These are phyloP conservation scores for Leptinotarsa lineolata DNA, from an alignment of 1,140 invertebrate genomes.

Conservation along the genomic window DNA sequence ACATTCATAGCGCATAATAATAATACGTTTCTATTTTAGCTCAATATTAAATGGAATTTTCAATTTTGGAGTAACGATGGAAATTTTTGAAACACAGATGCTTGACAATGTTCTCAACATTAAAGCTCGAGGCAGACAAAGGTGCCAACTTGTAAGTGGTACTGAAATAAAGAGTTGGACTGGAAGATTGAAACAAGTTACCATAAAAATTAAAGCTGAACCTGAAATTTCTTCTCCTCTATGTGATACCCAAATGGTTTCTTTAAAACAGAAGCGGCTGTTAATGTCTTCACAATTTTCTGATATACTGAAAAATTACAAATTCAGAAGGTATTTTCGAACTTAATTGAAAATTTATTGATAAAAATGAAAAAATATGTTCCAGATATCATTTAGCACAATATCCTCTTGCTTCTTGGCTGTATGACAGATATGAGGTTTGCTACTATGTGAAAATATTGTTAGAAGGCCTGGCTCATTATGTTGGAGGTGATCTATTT, in stretches of 20 bases:
- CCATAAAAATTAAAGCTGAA: constrained; percentile 48
- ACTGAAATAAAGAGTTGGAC: constrained; percentile 40
- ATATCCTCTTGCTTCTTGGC: constrained; percentile 45
- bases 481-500: constrained; percentile 43
- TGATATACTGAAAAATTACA: constrained; percentile 41
- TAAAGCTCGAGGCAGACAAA: constrained; percentile 53
- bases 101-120: constrained; percentile 46
- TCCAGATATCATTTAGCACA: constrained; percentile 49
- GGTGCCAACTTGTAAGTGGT: constrained; percentile 48
- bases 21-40: constrained; percentile 30
- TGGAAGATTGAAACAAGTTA: constrained; percentile 47
- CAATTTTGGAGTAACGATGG: constrained; percentile 53
- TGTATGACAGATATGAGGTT: constrained; percentile 52
- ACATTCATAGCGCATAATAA: neutral
- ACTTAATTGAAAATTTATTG: neutral
- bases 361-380: neutral
- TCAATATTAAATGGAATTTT: constrained; percentile 38
- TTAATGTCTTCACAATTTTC: constrained; percentile 33
- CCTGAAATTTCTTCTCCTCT: constrained; percentile 46
- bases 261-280: constrained; percentile 41
- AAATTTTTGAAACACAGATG: constrained; percentile 49
- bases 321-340: constrained; percentile 41
- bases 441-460: constrained; percentile 48
- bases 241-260: constrained; percentile 45
- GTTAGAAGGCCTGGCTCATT: constrained; percentile 40